These are phyloP conservation scores for Dolichopus griseipennis DNA, from an alignment of 2,888 invertebrate species.

Conservation along the genomic window DNA sequence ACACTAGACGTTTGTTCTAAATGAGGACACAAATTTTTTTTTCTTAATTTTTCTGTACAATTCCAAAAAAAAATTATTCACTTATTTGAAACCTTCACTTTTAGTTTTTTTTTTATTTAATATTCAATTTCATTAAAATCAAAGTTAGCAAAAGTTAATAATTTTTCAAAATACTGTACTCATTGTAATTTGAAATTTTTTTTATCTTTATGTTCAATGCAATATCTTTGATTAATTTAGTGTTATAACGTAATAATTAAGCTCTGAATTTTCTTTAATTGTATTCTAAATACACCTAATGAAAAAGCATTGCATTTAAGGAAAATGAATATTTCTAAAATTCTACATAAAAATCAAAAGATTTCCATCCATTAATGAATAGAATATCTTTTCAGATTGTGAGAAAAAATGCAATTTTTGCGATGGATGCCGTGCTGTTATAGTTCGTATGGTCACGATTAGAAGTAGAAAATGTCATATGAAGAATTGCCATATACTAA, in stretches of 20 bases:
- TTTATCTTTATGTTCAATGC: background rate
- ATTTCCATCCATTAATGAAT: background rate
- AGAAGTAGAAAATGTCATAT: background rate
- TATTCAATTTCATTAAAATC: background rate
- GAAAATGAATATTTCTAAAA: background rate
- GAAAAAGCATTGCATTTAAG: background rate
- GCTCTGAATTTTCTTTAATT: background rate
- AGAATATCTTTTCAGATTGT: background rate
- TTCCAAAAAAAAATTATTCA: background rate
- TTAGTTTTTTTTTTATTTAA: background rate
- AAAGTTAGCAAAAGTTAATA: too few relatives aligned
- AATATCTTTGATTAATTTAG: background rate
- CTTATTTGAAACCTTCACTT: background rate
- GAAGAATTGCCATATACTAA: background rate
- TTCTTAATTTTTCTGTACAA: background rate
- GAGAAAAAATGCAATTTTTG: background rate
- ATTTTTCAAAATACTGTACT: background rate
- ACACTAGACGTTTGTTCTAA: background rate
- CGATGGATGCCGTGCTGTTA: slow-evolving; percentile 5
- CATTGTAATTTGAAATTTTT: background rate
- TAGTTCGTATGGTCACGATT: slow-evolving; percentile 4
- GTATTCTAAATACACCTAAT: background rate
- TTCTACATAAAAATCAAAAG: background rate
- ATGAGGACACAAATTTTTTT: background rate
- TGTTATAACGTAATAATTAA: background rate